Evolutionary conservation across 2,888 invertebrate species (phyloP), one percentile per base, ranked within the genome.

Genomic region (Tenthredo scrophulariae): DNA sequence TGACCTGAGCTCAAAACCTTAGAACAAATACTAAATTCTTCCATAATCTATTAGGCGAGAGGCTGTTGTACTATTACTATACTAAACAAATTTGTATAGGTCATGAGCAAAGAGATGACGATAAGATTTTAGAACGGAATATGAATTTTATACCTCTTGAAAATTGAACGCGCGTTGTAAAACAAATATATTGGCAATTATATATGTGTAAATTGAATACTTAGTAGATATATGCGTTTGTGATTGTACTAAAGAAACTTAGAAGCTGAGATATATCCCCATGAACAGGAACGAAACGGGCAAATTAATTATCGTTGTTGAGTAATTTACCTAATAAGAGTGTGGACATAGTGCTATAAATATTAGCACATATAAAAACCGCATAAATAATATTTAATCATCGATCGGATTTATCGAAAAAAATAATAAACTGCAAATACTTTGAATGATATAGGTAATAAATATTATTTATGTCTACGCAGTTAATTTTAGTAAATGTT

Each of bases 401-500:
- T 43, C 33, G 26, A 70, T 65, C 26, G 46, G 65, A 65, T 18
- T 58, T 15, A 67, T 54, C 15, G 40, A 85, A 58, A 33, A n/a
- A 58, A 46, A 29, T 22, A 29, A 75, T 15, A 84, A 90, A 90
- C 89, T 90, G 90, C 46, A 33, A 83, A 70, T 46, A 29, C 26
- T 40, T 37, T 18, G 40, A 15, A 22, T 40, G 10, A 43, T 43
- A 29, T 50, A 18, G 33, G 26, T 37, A 37, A 37, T 37, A n/a
- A 89, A 90, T 88, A 88, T 87, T 88, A 88, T 85, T 89, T 89
- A 37, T 87, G 87, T 87, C 86, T 87, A 88, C 88, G 87, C 83
- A 50, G 85, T n/a, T 87, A 86, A 87, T 87, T 88, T 88, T 90
- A 91, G 89, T 90, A 87, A 91, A 89, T 90, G 90, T 90, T 91